Evolutionary conservation across 2,113 vertebrate species (phyloP).

Genomic region (Aegithalos caudatus): DNA sequence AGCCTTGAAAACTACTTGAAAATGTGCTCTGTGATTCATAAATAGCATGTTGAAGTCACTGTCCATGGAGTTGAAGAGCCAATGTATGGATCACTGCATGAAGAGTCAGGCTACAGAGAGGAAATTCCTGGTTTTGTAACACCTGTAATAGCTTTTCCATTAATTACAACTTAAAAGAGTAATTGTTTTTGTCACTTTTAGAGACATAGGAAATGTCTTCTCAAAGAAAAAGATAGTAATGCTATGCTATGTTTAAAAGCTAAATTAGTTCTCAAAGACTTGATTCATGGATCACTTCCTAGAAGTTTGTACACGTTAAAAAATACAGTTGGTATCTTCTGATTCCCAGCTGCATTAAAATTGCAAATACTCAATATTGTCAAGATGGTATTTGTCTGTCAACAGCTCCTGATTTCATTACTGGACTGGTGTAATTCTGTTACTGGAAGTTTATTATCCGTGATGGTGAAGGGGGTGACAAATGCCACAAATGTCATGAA

Average conservation of each 20-base stretch:
- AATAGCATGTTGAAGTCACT: not conserved
- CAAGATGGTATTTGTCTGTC: not conserved
- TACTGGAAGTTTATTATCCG: not conserved
- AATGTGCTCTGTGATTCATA: not conserved
- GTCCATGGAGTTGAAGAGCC: not conserved
- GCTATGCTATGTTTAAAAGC: not conserved
- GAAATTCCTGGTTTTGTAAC: not conserved
- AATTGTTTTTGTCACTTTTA: not conserved
- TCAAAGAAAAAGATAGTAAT: not conserved
- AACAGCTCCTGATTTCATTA: not conserved
- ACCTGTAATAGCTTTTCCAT: not conserved
- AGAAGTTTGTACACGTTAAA: not conserved
- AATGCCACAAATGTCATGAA: not conserved
- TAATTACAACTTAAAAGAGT: not conserved
- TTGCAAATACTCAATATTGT: not conserved
- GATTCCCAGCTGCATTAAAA: not conserved
- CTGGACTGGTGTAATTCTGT: not conserved
- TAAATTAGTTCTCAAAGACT: not conserved
- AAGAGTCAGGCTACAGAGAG: not conserved
- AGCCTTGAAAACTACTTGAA: not conserved
- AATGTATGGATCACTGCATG: not conserved
- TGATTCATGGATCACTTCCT: not conserved
- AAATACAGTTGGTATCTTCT: not conserved
- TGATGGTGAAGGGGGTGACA: not conserved
- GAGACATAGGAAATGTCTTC: not conserved